phyloP scores from a whole-genome alignment of 2,113 vertebrate genomes.

The Pyrgilauda ruficollis region DNA sequence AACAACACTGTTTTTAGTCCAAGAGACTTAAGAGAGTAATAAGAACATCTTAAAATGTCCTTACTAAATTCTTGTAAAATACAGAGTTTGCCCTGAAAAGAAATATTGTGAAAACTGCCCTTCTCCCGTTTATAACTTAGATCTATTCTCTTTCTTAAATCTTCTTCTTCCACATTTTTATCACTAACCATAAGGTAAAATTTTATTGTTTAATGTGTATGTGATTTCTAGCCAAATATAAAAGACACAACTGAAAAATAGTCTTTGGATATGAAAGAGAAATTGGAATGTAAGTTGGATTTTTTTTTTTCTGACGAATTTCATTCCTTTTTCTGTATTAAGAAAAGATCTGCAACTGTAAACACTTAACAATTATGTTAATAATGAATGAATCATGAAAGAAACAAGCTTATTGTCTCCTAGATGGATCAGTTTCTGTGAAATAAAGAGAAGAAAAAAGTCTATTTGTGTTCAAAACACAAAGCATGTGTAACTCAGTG shows the following conservation, averaged over 20 bases:
- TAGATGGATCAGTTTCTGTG: neutral
- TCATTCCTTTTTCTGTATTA: neutral
- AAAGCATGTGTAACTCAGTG: neutral
- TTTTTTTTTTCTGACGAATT: neutral
- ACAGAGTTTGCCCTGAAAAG: neutral
- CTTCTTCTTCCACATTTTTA: neutral
- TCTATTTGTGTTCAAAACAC: neutral
- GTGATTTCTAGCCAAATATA: neutral
- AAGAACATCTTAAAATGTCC: neutral
- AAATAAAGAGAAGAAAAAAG: neutral
- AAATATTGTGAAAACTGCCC: neutral
- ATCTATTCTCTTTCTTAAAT: neutral
- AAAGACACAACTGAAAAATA: neutral
- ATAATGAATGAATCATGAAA: neutral
- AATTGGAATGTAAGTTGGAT: neutral
- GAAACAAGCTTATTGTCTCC: neutral
- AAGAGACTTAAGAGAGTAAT: neutral
- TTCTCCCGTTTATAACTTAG: neutral
- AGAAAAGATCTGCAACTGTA: neutral
- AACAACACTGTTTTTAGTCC: neutral
- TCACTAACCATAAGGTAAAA: neutral
- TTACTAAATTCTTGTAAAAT: neutral
- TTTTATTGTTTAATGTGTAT: neutral
- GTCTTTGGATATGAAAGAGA: neutral
- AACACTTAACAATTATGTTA: neutral